Base-by-base conservation (phyloP, 2,888 invertebrate species). In the Iselma pallidipennis region DNA sequence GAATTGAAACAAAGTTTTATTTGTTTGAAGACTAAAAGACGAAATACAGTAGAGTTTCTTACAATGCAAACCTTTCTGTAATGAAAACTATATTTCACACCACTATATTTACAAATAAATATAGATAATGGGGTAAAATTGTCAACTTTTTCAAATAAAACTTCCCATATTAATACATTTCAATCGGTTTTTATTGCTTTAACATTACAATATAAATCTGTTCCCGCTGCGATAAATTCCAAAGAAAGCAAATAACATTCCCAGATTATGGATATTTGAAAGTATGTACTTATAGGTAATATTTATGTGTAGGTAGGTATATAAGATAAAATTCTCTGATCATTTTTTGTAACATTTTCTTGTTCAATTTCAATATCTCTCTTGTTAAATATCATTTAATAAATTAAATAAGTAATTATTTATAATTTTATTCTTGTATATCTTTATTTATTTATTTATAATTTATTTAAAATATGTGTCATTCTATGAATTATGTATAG, bases 171-270 rank as follows among this genome's bases (percentile, higher is more conserved):
- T 33, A 12, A n/a, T n/a, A n/a, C n/a, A 49, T 63, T 63, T 63
- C 29, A 54, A 57, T 56, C 28, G n/a, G 42, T 59, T 55, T 63
- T 63, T 63, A 59, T 63, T 63, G 63, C 63, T 63, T 57, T 54
- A 63, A 63, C 63, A 63, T 51, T 59, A 63, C 59, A 63, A 63
- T 63, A 63, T 59, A 55, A 63, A 57, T 60, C 55, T 59, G 59
- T 63, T 63, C 63, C 58, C 58, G 63, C 58, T 63, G 63, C 55
- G 33, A 59, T 63, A 59, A 51, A 57, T 53, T 54, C 10, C 42
- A 2, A 42, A 42, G 51, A 59, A 63, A 63, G 63, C 63, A 63
- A 63, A 51, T 37, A 63, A 54, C 55, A 48, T 21, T 16, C 42
- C 42, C 2, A 1, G 4, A 21, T 42, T 42, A 42, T 42, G 19